Conservation (phyloP, 2,113 vertebrate species). For the Sinocyclocheilus rhinocerous region DNA sequence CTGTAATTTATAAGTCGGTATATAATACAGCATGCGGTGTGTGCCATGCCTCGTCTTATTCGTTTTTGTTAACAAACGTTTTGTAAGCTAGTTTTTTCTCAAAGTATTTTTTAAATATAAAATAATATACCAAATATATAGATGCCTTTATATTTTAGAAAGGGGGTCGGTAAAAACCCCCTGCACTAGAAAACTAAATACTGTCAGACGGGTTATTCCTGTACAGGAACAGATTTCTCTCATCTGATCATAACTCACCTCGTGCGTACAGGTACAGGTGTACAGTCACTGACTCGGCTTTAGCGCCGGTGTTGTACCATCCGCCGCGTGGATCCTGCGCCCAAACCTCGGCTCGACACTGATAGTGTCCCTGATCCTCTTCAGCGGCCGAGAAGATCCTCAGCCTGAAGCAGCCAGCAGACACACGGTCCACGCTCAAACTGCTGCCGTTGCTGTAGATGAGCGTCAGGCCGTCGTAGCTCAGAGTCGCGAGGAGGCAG, state of each 20-base stretch:
- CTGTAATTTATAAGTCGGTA: too few relatives aligned
- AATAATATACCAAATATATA: too few relatives aligned
- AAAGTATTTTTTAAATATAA: too few relatives aligned
- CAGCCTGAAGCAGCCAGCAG: constrained; percentile 76
- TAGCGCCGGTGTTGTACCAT: constrained; percentile 82
- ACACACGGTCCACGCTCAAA: constrained; percentile 80
- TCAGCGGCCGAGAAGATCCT: constrained; percentile 76
- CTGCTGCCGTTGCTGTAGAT: constrained; percentile 71
- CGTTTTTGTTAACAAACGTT: too few relatives aligned
- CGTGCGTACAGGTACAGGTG: constrained; percentile 83
- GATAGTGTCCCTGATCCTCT: constrained; percentile 82
- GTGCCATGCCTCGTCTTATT: too few relatives aligned
- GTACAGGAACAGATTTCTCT: not conserved
- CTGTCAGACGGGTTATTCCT: not conserved
- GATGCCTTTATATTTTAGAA: too few relatives aligned
- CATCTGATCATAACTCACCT: constrained; percentile 69
- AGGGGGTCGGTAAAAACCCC: too few relatives aligned
- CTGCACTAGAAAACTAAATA: too few relatives aligned
- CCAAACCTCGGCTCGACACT: constrained; percentile 82
- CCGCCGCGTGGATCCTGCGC: constrained; percentile 78
- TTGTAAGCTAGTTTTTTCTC: too few relatives aligned
- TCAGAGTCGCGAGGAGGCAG: constrained; percentile 69
- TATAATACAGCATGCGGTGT: too few relatives aligned
- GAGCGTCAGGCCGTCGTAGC: constrained; percentile 73
- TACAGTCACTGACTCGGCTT: constrained; percentile 73